phyloP scores from a whole-genome alignment of 2,797 vertebrate genomes.

The Gallinago stenura region DNA sequence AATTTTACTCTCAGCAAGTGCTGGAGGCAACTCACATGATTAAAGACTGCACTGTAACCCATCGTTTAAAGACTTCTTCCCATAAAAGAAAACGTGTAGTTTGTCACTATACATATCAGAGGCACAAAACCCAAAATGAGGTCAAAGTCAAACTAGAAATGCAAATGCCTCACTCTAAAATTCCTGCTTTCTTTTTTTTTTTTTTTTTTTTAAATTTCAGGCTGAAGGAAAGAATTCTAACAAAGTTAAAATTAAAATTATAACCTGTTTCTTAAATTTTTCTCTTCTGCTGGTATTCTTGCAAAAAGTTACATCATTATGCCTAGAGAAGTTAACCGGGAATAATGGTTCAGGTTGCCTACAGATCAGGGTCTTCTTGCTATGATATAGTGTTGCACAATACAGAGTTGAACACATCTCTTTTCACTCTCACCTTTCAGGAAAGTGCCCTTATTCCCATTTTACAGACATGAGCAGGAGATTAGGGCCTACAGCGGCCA shows the following conservation, averaged over 20 bases:
- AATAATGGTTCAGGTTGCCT: background rate
- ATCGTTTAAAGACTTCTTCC: conserved; percentile 23
- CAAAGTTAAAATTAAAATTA: background rate
- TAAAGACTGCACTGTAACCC: conserved; percentile 42
- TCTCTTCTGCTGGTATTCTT: background rate
- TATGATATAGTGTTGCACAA: background rate
- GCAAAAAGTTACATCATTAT: background rate
- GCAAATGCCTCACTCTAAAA: background rate
- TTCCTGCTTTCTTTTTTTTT: background rate
- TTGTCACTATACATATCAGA: conserved; percentile 33
- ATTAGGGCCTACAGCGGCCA: background rate
- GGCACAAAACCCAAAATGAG: conserved; percentile 34
- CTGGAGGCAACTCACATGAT: conserved; percentile 55
- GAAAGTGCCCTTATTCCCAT: background rate
- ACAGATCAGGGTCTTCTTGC: background rate
- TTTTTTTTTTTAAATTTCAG: background rate
- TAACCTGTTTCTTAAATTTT: background rate
- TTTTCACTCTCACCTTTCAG: background rate
- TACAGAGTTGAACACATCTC: background rate
- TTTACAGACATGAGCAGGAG: background rate
- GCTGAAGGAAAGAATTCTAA: background rate
- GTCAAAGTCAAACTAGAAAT: conserved; percentile 39
- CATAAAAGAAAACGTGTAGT: conserved; percentile 33
- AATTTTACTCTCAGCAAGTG: conserved; percentile 33
- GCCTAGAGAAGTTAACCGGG: background rate